Evolutionary conservation across 2,888 invertebrate genomes (phyloP).

Genomic region (Leptodirus hochenwartii): DNA sequence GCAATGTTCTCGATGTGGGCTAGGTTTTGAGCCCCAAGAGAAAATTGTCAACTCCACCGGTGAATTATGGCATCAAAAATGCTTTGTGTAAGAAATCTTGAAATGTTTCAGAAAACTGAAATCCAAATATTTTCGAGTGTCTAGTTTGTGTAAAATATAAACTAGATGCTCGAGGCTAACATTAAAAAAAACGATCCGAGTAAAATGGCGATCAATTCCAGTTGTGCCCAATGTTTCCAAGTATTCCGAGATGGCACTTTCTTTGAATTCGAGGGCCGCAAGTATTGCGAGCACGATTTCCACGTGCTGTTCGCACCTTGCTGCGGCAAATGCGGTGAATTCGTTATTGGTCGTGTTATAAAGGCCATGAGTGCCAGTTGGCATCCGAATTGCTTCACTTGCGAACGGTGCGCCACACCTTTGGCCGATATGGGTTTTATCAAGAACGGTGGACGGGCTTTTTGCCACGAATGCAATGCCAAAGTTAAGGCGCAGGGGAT

Average conservation of each 20-base stretch:
- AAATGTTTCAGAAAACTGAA: neutral
- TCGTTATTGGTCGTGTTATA: conserved; percentile 96
- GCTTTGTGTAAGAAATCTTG: conserved; percentile 80
- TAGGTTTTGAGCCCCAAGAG: conserved; percentile 90
- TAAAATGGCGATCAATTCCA: conserved; percentile 21
- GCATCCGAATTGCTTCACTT: conserved; percentile 97
- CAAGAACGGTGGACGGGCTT: conserved; percentile 65
- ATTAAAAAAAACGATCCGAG: neutral
- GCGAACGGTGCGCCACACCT: conserved; percentile 80
- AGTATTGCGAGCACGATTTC: conserved; percentile 98
- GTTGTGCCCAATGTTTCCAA: conserved; percentile 97
- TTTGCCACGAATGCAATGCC: conserved; percentile 95
- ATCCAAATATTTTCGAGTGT: too few species aligned
- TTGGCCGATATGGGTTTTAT: conserved; percentile 96
- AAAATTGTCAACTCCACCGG: conserved; percentile 98
- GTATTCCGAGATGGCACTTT: conserved; percentile 95
- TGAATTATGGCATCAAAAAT: conserved; percentile 96
- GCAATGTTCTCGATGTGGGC: conserved; percentile 88
- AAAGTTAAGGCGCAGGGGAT: conserved; percentile 86
- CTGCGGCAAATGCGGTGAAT: conserved; percentile 65
- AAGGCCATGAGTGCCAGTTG: conserved; percentile 99
- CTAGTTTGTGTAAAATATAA: neutral
- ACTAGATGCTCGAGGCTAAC: too few species aligned
- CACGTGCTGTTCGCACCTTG: conserved; percentile 80
- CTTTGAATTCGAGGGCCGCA: conserved; percentile 97